Conservation (phyloP, 2,797 vertebrate species). For the Cryptoprocta ferox region DNA sequence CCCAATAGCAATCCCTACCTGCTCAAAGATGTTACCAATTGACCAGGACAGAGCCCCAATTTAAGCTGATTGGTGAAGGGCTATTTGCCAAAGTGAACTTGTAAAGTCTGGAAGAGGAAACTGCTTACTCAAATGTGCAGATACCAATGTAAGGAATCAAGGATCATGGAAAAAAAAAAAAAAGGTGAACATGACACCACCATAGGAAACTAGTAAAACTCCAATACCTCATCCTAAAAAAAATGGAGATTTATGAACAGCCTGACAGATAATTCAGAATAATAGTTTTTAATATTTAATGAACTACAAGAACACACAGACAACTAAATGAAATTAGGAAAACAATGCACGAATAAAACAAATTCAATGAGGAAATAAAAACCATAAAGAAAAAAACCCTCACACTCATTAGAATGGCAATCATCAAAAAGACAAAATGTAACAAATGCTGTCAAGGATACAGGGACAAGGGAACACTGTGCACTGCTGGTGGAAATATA, state of each 20-base stretch:
- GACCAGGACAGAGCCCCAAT: background rate
- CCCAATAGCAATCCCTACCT: background rate
- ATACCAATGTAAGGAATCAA: background rate
- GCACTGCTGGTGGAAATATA: background rate
- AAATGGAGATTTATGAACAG: background rate
- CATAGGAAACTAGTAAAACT: background rate
- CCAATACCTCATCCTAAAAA: background rate
- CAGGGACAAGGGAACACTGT: background rate
- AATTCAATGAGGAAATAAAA: background rate
- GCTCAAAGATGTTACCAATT: background rate
- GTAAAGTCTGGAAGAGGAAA: background rate
- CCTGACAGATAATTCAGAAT: background rate
- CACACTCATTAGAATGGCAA: background rate
- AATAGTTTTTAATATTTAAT: background rate
- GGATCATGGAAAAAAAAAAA: background rate
- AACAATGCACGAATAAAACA: background rate
- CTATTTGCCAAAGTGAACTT: background rate
- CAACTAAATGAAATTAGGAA: background rate
- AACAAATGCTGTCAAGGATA: background rate
- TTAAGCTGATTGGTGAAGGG: background rate
- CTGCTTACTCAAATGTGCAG: background rate
- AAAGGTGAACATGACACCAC: background rate
- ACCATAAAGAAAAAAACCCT: background rate
- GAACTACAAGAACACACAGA: background rate
- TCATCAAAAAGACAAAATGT: background rate